These are phyloP conservation scores for Leptopilina drosophilae DNA, from an alignment of 2,888 invertebrate species.

Conservation along the genomic window DNA sequence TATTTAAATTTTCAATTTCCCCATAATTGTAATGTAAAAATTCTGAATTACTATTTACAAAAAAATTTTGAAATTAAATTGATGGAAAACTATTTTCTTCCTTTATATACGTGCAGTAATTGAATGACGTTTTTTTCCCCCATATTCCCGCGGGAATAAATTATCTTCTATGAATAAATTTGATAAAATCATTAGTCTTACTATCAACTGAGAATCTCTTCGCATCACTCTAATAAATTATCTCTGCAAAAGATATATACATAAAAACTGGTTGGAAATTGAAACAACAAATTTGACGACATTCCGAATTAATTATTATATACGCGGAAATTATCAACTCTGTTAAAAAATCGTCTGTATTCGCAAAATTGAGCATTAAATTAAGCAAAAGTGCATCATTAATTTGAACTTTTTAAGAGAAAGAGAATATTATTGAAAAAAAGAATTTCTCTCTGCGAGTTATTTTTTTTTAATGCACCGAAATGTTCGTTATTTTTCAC, in stretches of 20 bases:
- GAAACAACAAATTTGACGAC: conserved; percentile 8
- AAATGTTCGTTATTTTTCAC: conserved; percentile 9
- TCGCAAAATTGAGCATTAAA: conserved; percentile 7
- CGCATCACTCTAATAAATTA: conserved; percentile 3
- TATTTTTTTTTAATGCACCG: no score
- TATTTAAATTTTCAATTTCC: no score
- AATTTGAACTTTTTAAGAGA: background rate
- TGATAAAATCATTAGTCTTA: conserved; percentile 4
- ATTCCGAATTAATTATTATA: conserved; percentile 4
- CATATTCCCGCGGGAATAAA: background rate
- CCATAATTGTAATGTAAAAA: no score
- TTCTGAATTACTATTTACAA: no score
- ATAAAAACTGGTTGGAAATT: conserved; percentile 17
- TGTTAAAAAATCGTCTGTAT: conserved; percentile 1
- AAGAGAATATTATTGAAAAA: background rate
- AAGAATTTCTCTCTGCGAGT: background rate
- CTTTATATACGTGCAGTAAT: background rate
- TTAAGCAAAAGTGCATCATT: background rate
- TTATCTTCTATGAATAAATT: conserved; percentile 5
- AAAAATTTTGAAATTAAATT: no score
- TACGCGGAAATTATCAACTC: background rate
- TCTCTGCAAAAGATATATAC: background rate
- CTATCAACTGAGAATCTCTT: background rate
- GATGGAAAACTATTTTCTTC: no score
- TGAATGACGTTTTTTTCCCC: background rate